A percentile compares a stretch with the other conserved stretches of the same genome.
phyloP scores from a whole-genome alignment of 2,797 vertebrate species.

The Poeciliopsis infans region DNA sequence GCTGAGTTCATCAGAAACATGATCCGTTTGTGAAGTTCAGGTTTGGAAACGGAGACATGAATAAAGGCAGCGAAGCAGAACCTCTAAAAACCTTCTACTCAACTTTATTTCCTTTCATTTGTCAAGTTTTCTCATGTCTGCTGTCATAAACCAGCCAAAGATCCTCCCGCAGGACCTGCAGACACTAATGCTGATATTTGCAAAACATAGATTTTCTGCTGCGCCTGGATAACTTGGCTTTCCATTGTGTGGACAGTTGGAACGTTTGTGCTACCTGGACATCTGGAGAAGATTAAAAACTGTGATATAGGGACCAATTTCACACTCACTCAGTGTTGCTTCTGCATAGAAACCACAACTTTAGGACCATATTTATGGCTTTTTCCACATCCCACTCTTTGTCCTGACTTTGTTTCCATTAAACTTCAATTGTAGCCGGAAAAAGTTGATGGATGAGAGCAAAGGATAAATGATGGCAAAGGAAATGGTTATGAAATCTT shows the following conservation, averaged over 20 bases:
- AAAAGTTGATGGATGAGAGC: not conserved
- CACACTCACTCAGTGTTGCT: not conserved
- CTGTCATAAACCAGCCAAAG: not conserved
- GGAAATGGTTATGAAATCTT: not conserved
- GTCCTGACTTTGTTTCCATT: not conserved
- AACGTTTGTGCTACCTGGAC: not conserved
- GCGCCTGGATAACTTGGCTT: not conserved
- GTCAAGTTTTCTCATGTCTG: not conserved
- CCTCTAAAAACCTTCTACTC: not conserved
- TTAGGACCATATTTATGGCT: not conserved
- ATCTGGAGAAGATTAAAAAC: slow-evolving; percentile 2
- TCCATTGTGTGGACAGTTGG: not conserved
- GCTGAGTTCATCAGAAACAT: not conserved
- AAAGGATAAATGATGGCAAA: not conserved
- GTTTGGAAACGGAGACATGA: not conserved
- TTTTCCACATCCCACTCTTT: not conserved
- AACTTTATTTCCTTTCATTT: not conserved
- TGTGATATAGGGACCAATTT: not conserved
- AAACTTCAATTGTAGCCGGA: not conserved
- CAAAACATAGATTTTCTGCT: not conserved
- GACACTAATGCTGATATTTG: not conserved
- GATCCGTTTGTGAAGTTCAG: not conserved
- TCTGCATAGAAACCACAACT: not conserved
- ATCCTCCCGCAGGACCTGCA: not conserved
- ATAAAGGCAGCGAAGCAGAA: not conserved